phyloP scores from a whole-genome alignment of 2,888 invertebrate species.

The Drosophila acutilabella region DNA sequence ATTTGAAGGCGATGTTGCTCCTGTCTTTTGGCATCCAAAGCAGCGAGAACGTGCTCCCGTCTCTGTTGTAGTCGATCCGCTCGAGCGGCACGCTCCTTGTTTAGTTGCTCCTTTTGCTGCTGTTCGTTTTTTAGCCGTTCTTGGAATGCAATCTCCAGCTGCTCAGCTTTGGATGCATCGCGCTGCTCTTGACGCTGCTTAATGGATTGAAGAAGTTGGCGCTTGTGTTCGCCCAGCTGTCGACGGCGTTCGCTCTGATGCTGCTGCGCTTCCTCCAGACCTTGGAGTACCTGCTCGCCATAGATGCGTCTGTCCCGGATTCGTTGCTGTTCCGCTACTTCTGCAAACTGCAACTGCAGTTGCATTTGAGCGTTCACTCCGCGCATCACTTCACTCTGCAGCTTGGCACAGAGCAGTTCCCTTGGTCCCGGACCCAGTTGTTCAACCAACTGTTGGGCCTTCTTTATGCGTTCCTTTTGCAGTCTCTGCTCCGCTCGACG shows the following conservation, averaged over 20 bases:
- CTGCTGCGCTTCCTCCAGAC: constrained; percentile 82
- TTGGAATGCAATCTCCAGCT: constrained; percentile 58
- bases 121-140: constrained; percentile 73
- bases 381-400: constrained; percentile 83
- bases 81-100: constrained; percentile 80
- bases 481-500: constrained; percentile 81
- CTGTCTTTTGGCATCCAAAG: constrained; percentile 66
- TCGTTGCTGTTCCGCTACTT: constrained; percentile 69
- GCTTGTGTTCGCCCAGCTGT: constrained; percentile 75
- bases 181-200: constrained; percentile 74
- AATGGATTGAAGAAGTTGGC: constrained; percentile 75
- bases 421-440: constrained; percentile 82
- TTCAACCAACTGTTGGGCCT: constrained; percentile 80
- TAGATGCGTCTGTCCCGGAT: constrained; percentile 79
- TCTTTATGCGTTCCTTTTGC: constrained; percentile 76
- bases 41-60: constrained; percentile 65
- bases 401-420: constrained; percentile 82
- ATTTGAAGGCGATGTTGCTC: constrained; percentile 64
- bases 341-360: constrained; percentile 75
- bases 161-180: constrained; percentile 55
- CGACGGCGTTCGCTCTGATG: constrained; percentile 75
- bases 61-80: constrained; percentile 76
- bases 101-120: constrained; percentile 81
- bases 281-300: constrained; percentile 82
- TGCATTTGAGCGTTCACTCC: constrained; percentile 80